These are phyloP conservation scores for Glyphotaelius pellucidus DNA, from an alignment of 2,888 invertebrate species.

Conservation along the genomic window DNA sequence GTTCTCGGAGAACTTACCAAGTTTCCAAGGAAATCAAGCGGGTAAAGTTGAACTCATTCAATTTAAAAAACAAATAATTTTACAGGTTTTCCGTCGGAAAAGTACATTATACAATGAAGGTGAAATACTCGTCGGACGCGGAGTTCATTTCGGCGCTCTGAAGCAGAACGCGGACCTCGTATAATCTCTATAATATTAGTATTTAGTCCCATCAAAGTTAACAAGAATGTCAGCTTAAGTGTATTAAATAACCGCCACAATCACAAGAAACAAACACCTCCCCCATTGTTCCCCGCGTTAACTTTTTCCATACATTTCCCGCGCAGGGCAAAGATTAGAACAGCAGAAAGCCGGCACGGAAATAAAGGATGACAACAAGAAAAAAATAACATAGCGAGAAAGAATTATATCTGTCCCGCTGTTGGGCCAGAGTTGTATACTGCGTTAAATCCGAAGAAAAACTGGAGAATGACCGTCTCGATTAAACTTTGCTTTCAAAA, in stretches of 20 bases:
- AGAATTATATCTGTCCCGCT: constrained; percentile 52
- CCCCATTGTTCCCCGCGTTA: constrained; percentile 46
- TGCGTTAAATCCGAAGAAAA: constrained; percentile 52
- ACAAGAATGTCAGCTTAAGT: constrained; percentile 13
- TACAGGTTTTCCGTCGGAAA: background rate
- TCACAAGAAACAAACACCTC: constrained; percentile 26
- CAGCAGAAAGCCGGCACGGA: constrained; percentile 29
- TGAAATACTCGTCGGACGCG: background rate
- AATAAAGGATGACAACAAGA: constrained; percentile 45
- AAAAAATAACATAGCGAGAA: constrained; percentile 39
- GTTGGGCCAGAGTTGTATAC: constrained; percentile 18
- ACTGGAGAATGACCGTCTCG: constrained; percentile 62
- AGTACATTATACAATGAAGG: background rate
- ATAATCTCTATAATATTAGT: background rate
- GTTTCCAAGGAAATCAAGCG: constrained; percentile 13
- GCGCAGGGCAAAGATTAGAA: constrained; percentile 40
- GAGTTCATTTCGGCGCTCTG: background rate
- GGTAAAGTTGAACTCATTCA: background rate
- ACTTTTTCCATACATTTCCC: constrained; percentile 49
- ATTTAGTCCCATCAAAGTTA: constrained; percentile 21
- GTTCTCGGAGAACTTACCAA: background rate
- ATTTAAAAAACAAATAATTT: background rate
- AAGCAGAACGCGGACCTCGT: background rate
- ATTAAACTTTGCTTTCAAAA: constrained; percentile 62
- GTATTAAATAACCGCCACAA: constrained; percentile 41